These are phyloP conservation scores for Patiria pectinifera DNA, from an alignment of 53 echinoderm and acorn worm species.

Conservation along the genomic window DNA sequence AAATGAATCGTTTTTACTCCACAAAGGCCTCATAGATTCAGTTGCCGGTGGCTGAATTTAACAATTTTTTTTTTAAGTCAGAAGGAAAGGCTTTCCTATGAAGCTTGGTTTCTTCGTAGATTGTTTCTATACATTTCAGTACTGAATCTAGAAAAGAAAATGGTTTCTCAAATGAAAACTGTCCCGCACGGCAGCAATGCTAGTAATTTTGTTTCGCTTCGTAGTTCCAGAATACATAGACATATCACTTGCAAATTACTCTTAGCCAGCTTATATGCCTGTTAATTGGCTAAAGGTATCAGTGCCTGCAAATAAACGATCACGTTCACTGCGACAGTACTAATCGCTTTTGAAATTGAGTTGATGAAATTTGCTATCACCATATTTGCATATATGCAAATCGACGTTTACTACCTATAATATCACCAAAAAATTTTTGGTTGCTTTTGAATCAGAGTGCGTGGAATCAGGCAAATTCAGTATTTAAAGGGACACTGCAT, in stretches of 20 bases:
- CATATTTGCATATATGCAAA: not conserved
- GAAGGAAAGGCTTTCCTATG: not conserved
- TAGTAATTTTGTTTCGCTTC: not conserved
- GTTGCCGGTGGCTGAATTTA: too few species aligned
- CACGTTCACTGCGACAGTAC: slow-evolving; percentile 1
- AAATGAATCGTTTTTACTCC: too few species aligned
- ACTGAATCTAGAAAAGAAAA: not conserved
- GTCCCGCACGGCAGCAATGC: not conserved
- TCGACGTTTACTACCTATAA: too few species aligned
- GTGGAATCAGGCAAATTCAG: not conserved
- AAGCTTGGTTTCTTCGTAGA: not conserved
- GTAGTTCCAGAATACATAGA: not conserved
- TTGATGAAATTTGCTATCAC: not conserved
- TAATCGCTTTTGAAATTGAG: not conserved
- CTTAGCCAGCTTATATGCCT: not conserved
- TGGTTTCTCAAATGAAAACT: too few species aligned
- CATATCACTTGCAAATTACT: not conserved
- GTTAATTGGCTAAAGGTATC: not conserved
- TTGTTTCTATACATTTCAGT: not conserved
- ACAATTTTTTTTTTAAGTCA: not conserved
- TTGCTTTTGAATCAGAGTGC: not conserved
- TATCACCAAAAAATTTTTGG: not conserved
- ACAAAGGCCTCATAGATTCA: too few species aligned
- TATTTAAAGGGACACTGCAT: not conserved
- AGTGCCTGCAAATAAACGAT: not conserved